These are phyloP conservation scores for Grammomys dolichurus DNA, from an alignment of 2,113 vertebrate species.

Conservation along the genomic window DNA sequence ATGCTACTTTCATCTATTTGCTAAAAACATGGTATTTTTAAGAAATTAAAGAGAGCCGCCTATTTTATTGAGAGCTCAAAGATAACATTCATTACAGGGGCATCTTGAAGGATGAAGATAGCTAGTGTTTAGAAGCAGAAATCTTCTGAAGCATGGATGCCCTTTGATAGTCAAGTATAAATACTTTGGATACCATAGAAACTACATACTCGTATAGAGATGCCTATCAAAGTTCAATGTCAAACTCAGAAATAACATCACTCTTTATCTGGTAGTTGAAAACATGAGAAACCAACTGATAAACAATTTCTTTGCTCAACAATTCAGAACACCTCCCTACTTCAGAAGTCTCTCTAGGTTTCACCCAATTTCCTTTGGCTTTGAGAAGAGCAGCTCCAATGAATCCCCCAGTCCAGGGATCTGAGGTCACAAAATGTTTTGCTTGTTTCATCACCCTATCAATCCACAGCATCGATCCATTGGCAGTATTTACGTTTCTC, in stretches of 20 bases:
- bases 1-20: not conserved
- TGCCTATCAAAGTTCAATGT: not conserved
- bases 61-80: not conserved
- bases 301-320: not conserved
- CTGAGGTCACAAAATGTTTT: not conserved
- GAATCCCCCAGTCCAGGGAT: not conserved
- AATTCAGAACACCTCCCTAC: not conserved
- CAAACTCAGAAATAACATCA: not conserved
- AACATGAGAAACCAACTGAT: not conserved
- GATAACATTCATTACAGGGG: not conserved
- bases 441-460: not conserved
- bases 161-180: not conserved
- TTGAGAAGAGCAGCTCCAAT: not conserved
- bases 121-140: not conserved
- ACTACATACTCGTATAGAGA: not conserved
- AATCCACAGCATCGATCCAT: not conserved
- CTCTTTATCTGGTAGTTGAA: not conserved
- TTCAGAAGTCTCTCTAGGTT: not conserved
- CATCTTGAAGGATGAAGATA: not conserved
- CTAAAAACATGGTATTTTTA: not conserved
- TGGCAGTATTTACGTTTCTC: not conserved
- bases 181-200: not conserved
- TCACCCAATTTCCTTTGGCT: rapidly evolving
- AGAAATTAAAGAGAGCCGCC: not conserved
- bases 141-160: not conserved